These are phyloP conservation scores for Coenonympha arcania DNA, from an alignment of 2,888 invertebrate genomes.

Conservation along the genomic window DNA sequence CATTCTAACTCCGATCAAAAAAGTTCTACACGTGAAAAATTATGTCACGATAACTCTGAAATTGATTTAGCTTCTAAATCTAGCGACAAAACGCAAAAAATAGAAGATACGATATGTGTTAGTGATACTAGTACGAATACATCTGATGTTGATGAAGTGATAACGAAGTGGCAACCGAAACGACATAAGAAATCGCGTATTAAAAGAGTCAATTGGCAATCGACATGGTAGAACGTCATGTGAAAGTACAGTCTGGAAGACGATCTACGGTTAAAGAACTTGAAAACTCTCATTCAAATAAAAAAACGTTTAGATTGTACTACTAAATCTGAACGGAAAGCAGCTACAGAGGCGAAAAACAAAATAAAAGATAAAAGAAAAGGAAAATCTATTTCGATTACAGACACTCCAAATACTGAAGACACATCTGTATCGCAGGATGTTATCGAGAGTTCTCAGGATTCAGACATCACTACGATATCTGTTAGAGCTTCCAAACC, in stretches of 20 bases:
- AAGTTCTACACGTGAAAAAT: neutral
- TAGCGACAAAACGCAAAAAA: neutral
- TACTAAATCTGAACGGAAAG: conserved; percentile 31
- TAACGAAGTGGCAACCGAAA: conserved; percentile 25
- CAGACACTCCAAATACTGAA: conserved; percentile 39
- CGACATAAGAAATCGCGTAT: conserved; percentile 49
- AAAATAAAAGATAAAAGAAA: conserved; percentile 34
- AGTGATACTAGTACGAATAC: neutral
- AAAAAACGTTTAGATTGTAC: conserved; percentile 41
- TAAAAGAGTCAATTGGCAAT: conserved; percentile 63
- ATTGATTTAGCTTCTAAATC: neutral
- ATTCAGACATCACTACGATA: conserved; percentile 54
- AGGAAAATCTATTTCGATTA: conserved; percentile 29
- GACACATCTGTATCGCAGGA: conserved; percentile 53
- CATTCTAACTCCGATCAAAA: neutral
- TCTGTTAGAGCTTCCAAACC: conserved; percentile 49
- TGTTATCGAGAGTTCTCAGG: conserved; percentile 77
- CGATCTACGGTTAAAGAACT: conserved; percentile 48
- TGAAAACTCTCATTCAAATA: conserved; percentile 32
- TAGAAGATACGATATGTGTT: neutral
- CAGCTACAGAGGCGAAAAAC: conserved; percentile 32
- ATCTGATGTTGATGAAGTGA: conserved; percentile 12
- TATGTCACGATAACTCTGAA: neutral
- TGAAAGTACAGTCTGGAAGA: conserved; percentile 45
- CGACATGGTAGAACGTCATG: conserved; percentile 67